Percentiles rank a stretch among this genome's conserved stretches.
These are phyloP conservation scores for Eilema caniola DNA, from an alignment of 2,888 invertebrate genomes.

Conservation along the genomic window DNA sequence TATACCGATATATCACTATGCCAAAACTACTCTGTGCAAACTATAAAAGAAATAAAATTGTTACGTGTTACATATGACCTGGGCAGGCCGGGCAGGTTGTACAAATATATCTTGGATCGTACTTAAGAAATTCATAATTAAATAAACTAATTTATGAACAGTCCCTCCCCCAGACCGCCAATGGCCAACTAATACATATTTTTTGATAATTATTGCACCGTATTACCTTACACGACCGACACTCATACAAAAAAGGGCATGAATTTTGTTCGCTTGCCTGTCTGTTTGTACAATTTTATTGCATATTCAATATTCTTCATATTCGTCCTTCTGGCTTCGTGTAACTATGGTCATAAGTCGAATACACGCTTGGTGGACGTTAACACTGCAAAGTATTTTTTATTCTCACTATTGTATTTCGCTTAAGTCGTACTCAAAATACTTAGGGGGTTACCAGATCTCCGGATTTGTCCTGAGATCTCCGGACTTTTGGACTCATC, in stretches of 20 bases:
- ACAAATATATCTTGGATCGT: constrained; percentile 81
- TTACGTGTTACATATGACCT: constrained; percentile 81
- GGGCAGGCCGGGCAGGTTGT: constrained; percentile 78
- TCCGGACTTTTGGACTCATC: no score
- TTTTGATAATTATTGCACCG: constrained; percentile 72
- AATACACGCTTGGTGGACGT: background rate
- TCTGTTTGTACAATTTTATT: constrained; percentile 18
- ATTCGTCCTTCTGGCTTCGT: constrained; percentile 1
- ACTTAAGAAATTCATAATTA: constrained; percentile 85
- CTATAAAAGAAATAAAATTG: constrained; percentile 83
- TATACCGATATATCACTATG: background rate
- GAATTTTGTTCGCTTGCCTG: constrained; percentile 29
- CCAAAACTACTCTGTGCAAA: constrained; percentile 62
- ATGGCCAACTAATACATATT: constrained; percentile 70
- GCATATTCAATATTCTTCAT: constrained; percentile 13
- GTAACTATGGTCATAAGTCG: background rate
- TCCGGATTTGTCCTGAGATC: no score
- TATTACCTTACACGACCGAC: constrained; percentile 68
- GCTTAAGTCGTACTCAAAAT: background rate
- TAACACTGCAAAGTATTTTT: background rate
- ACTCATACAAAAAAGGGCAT: constrained; percentile 43
- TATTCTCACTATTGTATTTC: background rate
- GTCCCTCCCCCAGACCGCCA: constrained; percentile 52
- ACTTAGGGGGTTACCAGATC: no score
- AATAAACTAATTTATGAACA: constrained; percentile 81